Evolutionary conservation across 2,113 vertebrate genomes (phyloP).

Genomic region (Rhombomys opimus): DNA sequence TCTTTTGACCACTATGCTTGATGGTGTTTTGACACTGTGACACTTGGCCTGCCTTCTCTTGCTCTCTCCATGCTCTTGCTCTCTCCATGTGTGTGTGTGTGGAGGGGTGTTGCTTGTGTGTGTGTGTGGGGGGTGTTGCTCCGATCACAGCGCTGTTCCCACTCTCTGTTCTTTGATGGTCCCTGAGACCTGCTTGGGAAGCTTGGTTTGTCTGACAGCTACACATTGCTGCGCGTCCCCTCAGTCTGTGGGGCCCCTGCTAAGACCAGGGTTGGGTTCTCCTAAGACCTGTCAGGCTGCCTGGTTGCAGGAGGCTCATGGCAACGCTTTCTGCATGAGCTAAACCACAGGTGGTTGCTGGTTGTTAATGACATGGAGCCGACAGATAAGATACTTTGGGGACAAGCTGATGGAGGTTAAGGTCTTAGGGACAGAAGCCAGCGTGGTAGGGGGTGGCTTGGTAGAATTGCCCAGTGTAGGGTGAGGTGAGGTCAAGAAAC

Average conservation of each 20-base stretch:
- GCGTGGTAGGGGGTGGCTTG: not conserved
- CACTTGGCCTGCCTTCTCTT: not conserved
- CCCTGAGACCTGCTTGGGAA: not conserved
- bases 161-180: not conserved
- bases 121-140: not conserved
- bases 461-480: not conserved
- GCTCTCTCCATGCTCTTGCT: not conserved
- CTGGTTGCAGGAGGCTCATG: not conserved
- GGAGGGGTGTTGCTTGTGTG: no score
- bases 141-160: not conserved
- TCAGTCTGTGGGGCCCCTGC: not conserved
- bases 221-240: rapidly evolving
- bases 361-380: not conserved
- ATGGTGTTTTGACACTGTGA: not conserved
- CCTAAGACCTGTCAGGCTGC: not conserved
- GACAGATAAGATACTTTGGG: not conserved
- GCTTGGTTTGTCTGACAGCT: no score
- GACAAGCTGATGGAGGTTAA: not conserved
- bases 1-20: not conserved
- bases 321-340: not conserved
- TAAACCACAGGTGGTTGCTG: not conserved
- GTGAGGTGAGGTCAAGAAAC: not conserved
- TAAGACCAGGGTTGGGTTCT: not conserved
- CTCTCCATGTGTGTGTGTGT: no score
- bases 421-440: not conserved